These are phyloP conservation scores for Drosophila kambysellisi DNA, from an alignment of 2,888 invertebrate species.

Conservation along the genomic window DNA sequence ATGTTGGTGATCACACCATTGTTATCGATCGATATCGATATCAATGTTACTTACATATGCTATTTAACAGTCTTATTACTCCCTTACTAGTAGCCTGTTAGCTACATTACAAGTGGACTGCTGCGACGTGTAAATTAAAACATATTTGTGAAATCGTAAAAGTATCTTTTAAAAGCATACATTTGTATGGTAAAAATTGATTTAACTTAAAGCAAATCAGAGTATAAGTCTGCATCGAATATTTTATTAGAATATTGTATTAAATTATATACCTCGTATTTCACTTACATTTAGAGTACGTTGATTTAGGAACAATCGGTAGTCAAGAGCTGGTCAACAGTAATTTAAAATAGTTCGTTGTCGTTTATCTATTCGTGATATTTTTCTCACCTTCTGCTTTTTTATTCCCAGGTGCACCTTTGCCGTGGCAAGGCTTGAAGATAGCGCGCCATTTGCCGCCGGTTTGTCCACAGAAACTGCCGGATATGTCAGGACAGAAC, in stretches of 20 bases:
- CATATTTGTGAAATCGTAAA: neutral
- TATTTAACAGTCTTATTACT: neutral
- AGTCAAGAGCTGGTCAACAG: conserved; percentile 9
- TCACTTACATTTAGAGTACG: neutral
- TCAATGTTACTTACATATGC: neutral
- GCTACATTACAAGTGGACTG: neutral
- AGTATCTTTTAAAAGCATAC: neutral
- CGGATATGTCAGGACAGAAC: conserved; percentile 87
- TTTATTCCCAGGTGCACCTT: conserved; percentile 88
- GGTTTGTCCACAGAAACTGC: conserved; percentile 94
- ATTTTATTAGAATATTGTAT: no score
- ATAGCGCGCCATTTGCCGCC: conserved; percentile 90
- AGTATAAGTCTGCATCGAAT: neutral
- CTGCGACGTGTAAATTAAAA: neutral
- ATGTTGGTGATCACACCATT: neutral
- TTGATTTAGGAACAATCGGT: neutral
- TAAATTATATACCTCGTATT: neutral
- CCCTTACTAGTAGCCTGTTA: neutral
- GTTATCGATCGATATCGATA: neutral
- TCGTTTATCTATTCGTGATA: conserved; percentile 40
- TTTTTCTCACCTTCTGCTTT: neutral
- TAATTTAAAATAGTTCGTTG: conserved; percentile 33
- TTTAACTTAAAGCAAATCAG: neutral
- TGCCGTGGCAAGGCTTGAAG: conserved; percentile 91
- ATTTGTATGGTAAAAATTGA: neutral